Base-by-base conservation (phyloP, 2,888 invertebrate species). In the Eristalis intricaria region DNA sequence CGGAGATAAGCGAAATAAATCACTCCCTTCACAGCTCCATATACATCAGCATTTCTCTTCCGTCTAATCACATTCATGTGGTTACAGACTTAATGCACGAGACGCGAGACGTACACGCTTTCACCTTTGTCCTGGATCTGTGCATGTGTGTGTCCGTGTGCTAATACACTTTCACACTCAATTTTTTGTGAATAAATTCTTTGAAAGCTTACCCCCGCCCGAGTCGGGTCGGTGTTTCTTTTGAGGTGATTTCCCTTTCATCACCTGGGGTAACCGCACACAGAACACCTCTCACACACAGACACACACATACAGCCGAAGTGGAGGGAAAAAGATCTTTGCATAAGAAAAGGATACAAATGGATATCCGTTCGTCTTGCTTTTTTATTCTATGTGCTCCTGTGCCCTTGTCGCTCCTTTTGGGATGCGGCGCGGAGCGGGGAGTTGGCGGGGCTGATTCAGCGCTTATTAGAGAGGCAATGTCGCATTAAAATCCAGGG, bases 291-390 rank as follows among this genome's bases (percentile, higher is more conserved):
- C 10, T 11, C 19, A 4, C 22, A 13, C 22, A 43, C 15, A 7
- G 4, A 15, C 43, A 15, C 43, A 7, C 43, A 13, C 15, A 15
- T 7, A 15, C 43, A n/a, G 26, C 4, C 26, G 15, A 2, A 23
- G n/a, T 15, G 8, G 11, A 13, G 26, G 26, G 26, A 60, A 26
- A 26, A 26, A 32, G 40, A 68, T 43, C 29, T 74, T 74, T 76
- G 66, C 76, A 66, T 76, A 76, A 68, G 66, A 76, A 76, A 76
- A 68, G 76, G 68, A 40, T 61, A 61, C 76, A 68, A 76, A 76
- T 76, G 76, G 76, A 76, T 76, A 76, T 76, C 76, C 76, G 32
- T 61, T 35, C 60, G 60, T 29, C 26, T 38, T 38, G 13, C 1
- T 38, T 32, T 60, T 60, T 23, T 19, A 15, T 29, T 60, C 13